Conservation (phyloP, 2,113 vertebrate species). For the Apteryx owenii region DNA sequence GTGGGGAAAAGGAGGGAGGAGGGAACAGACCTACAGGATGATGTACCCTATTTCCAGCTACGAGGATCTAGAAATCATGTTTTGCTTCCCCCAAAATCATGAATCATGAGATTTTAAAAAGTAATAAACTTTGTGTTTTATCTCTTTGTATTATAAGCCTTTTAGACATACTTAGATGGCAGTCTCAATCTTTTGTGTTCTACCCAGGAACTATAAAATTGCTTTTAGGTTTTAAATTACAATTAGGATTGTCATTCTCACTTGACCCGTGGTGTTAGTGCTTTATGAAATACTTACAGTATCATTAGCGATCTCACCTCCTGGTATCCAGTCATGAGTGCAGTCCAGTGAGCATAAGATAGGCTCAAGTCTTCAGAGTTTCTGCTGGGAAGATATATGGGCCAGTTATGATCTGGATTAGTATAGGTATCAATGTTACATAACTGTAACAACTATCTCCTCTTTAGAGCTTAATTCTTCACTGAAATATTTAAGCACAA, state of each 20-base stretch:
- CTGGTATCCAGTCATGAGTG: background rate
- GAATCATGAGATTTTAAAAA: background rate
- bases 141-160: background rate
- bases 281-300: background rate
- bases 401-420: background rate
- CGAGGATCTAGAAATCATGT: background rate
- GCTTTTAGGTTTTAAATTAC: background rate
- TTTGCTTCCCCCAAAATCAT: background rate
- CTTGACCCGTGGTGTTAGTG: background rate
- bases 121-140: background rate
- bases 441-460: background rate
- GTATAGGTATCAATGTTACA: fast-evolving
- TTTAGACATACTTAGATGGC: background rate
- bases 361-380: background rate
- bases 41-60: background rate
- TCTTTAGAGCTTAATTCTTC: background rate
- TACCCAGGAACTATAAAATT: background rate
- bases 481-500: background rate
- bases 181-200: background rate
- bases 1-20: background rate
- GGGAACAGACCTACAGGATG: background rate
- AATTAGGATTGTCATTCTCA: background rate
- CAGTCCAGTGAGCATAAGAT: background rate
- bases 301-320: background rate
- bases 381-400: background rate